Evolutionary conservation across 2,888 invertebrate genomes (phyloP).

Genomic region (Ophonus ardosiacus): DNA sequence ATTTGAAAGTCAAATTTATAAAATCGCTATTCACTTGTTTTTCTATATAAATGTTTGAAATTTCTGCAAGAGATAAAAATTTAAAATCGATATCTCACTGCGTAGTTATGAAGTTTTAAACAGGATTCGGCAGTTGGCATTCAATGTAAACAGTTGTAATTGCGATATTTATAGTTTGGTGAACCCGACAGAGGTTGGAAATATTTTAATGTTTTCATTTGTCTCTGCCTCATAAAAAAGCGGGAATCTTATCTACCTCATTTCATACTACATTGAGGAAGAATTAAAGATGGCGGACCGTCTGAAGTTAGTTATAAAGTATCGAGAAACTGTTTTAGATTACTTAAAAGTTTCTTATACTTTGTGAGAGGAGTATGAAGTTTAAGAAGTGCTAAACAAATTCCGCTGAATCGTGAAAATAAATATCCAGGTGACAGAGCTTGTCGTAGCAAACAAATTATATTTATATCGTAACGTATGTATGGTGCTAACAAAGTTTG

Average conservation of each 20-base stretch:
- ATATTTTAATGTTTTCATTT: too few relatives aligned
- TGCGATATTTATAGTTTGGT: too few relatives aligned
- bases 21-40: too few relatives aligned
- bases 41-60: too few relatives aligned
- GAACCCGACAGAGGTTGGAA: too few relatives aligned
- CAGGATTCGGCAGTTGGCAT: too few relatives aligned
- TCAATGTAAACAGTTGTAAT: too few relatives aligned
- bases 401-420: constrained; percentile 20
- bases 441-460: constrained; percentile 72
- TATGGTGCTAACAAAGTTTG: constrained; percentile 75
- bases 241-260: not conserved
- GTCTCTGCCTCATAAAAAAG: not conserved
- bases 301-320: not conserved
- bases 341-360: not conserved
- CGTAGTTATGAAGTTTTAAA: too few relatives aligned
- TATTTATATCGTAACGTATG: constrained; percentile 73
- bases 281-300: not conserved
- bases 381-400: constrained; percentile 41
- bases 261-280: not conserved
- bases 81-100: too few relatives aligned
- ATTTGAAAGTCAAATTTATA: too few relatives aligned
- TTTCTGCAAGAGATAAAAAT: too few relatives aligned
- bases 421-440: constrained; percentile 68
- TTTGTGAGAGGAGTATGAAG: not conserved
- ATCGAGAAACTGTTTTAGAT: not conserved